Percentiles rank a stretch among this genome's conserved stretches.
Evolutionary conservation across 2,888 invertebrate species (phyloP).

Genomic region (Epinotia demarniana): DNA sequence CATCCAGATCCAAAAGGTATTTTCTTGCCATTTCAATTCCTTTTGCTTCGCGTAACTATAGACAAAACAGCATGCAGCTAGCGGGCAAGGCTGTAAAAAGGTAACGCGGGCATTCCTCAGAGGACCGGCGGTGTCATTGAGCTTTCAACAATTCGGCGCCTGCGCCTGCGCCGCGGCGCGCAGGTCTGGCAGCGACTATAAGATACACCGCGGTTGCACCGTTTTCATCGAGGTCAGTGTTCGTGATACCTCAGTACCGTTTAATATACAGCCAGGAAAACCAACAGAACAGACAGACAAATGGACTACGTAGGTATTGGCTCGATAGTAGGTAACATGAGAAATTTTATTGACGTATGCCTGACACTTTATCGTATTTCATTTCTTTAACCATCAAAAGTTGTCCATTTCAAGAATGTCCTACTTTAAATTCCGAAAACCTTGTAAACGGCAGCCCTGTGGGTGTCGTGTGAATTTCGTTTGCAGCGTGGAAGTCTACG

Average conservation of each 20-base stretch:
- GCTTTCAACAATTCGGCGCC: conserved; percentile 71
- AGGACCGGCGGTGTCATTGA: conserved; percentile 69
- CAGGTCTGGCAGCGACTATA: conserved; percentile 39
- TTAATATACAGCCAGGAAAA: too few relatives aligned
- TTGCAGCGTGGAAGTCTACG: conserved; percentile 7
- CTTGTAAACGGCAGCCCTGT: conserved; percentile 2
- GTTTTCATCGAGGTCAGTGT: too few relatives aligned
- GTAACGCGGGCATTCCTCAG: conserved; percentile 48
- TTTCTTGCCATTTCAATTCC: too few relatives aligned
- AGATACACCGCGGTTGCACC: not conserved
- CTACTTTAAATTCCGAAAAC: not conserved
- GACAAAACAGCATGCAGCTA: not conserved
- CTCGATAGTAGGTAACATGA: too few relatives aligned
- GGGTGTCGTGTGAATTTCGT: conserved; percentile 31
- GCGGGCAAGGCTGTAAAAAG: conserved; percentile 47
- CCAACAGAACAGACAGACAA: too few relatives aligned
- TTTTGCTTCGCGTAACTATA: too few relatives aligned
- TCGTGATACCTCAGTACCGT: too few relatives aligned
- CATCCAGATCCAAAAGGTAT: too few relatives aligned
- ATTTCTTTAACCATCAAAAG: not conserved
- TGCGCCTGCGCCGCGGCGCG: conserved; percentile 53
- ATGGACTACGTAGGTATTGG: too few relatives aligned
- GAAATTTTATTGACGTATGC: not conserved
- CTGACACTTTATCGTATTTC: not conserved
- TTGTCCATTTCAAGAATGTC: not conserved